Conservation (phyloP, 2,113 vertebrate species). For the Anolis sagrei region DNA sequence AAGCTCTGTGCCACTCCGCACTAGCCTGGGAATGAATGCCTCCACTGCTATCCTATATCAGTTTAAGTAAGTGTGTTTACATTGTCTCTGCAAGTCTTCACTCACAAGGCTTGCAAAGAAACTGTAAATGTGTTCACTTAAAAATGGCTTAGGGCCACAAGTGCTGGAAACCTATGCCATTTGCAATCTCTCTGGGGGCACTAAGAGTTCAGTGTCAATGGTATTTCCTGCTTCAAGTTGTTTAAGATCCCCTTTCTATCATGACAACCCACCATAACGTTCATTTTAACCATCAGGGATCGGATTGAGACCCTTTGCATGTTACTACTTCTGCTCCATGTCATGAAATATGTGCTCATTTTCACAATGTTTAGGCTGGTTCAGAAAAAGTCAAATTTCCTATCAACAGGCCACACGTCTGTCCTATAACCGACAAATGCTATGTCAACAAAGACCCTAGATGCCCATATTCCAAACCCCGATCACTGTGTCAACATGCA, state of each 20-base stretch:
- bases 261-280: neutral
- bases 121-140: no score
- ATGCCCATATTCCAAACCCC: slow-evolving; percentile 44
- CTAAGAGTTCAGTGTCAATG: neutral
- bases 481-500: neutral
- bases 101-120: no score
- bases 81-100: no score
- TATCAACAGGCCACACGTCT: neutral
- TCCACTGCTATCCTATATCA: no score
- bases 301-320: neutral
- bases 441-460: slow-evolving; percentile 18
- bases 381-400: rapidly evolving
- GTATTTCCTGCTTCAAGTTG: neutral
- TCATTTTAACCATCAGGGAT: neutral
- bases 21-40: no score
- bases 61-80: no score
- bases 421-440: slow-evolving; percentile 52
- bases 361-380: neutral
- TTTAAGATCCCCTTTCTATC: neutral
- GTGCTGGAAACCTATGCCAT: no score
- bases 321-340: neutral
- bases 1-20: no score
- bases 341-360: neutral
- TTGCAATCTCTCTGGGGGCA: no score
- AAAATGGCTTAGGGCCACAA: no score